Conservation (phyloP, 2,797 vertebrate genomes). For the Neosilurus mollespiculum region DNA sequence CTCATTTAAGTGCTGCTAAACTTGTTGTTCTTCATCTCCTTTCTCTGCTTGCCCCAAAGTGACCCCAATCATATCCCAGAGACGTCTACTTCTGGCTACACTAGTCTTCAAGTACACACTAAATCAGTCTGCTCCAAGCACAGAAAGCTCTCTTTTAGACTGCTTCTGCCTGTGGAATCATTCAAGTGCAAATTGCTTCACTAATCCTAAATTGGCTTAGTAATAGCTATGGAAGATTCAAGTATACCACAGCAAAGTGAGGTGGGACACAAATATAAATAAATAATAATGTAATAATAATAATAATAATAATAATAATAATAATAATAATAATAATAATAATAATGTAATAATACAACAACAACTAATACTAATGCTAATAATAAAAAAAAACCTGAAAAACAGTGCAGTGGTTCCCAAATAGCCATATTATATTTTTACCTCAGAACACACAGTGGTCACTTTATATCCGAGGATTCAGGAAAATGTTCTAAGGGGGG, state of each 20-base stretch:
- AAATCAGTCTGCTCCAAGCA: slow-evolving; percentile 30
- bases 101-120: slow-evolving; percentile 35
- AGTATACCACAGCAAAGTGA: slow-evolving; percentile 16
- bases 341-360: slow-evolving; percentile 2
- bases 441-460: slow-evolving; percentile 29
- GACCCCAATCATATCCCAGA: slow-evolving; percentile 46
- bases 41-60: slow-evolving; percentile 35
- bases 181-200: slow-evolving; percentile 41
- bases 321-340: too few species aligned
- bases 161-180: slow-evolving; percentile 14
- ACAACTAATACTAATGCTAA: not conserved
- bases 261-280: not conserved
- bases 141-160: slow-evolving; percentile 8
- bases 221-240: slow-evolving; percentile 43
- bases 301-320: too few species aligned
- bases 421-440: slow-evolving; percentile 38
- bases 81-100: slow-evolving; percentile 26
- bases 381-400: not conserved
- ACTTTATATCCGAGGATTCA: slow-evolving; percentile 43
- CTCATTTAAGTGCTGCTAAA: slow-evolving; percentile 44
- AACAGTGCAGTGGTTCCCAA: too few species aligned
- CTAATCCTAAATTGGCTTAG: slow-evolving; percentile 40
- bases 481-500: slow-evolving; percentile 13
- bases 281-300: slow-evolving; percentile 6
- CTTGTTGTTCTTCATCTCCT: slow-evolving; percentile 33